phyloP scores from a whole-genome alignment of 2,797 vertebrate genomes.

The Tympanoctomys barrerae region DNA sequence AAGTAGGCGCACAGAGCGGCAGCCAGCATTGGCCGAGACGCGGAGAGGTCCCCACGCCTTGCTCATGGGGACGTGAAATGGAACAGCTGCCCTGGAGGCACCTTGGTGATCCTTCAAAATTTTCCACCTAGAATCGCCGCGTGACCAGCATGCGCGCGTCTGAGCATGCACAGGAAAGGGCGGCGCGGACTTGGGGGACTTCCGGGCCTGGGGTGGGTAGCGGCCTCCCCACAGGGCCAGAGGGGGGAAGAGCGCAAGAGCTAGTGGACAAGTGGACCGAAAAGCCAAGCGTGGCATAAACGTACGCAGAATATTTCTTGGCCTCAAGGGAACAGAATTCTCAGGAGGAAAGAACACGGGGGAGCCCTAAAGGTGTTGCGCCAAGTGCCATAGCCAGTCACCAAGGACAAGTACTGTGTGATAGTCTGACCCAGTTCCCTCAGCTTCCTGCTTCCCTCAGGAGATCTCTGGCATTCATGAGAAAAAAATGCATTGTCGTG shows the following conservation, averaged over 20 bases:
- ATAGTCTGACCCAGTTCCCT: background rate
- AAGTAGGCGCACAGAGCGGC: background rate
- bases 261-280: background rate
- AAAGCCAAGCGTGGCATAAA: background rate
- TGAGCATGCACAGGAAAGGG: background rate
- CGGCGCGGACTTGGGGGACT: background rate
- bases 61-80: background rate
- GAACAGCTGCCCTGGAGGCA: background rate
- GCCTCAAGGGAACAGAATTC: background rate
- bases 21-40: background rate
- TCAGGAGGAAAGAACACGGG: background rate
- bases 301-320: background rate
- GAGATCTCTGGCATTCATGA: background rate
- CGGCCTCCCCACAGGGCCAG: background rate
- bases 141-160: background rate
- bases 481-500: background rate
- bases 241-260: background rate
- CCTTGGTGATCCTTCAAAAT: no score
- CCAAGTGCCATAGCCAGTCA: background rate
- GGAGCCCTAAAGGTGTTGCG: background rate
- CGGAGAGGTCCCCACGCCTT: background rate
- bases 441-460: background rate
- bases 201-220: background rate
- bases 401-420: background rate
- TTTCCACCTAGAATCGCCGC: background rate